These are phyloP conservation scores for Cygnus buccinator DNA, from an alignment of 2,113 vertebrate species.

Conservation along the genomic window DNA sequence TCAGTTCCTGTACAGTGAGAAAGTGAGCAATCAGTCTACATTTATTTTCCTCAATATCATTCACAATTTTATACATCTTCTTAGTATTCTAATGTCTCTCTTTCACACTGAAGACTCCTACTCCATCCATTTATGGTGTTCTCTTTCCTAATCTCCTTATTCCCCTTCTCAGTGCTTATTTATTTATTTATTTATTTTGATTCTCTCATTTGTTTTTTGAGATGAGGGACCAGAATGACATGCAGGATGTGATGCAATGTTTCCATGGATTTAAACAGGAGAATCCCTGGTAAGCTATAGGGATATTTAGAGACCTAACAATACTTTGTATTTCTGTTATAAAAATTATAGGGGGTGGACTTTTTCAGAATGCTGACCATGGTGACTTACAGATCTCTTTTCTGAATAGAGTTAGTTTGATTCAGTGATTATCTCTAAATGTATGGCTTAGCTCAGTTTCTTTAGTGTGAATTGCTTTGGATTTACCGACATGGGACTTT, in stretches of 20 bases:
- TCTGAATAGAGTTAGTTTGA: neutral
- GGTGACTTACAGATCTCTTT: neutral
- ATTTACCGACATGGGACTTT: neutral
- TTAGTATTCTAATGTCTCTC: neutral
- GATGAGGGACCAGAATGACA: neutral
- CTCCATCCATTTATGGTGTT: neutral
- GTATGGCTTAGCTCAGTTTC: neutral
- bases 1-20: neutral
- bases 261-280: neutral
- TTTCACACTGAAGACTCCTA: neutral
- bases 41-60: neutral
- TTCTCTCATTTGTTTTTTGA: neutral
- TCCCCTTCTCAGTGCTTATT: neutral
- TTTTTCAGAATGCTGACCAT: neutral
- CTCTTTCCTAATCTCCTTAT: neutral
- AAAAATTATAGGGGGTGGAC: neutral
- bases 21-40: neutral
- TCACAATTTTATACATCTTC: neutral
- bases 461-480: neutral
- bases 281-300: neutral
- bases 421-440: neutral
- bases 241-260: neutral
- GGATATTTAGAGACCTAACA: neutral
- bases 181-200: neutral
- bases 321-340: neutral